phyloP scores from a whole-genome alignment of 2,888 invertebrate species.

The Acrocera orbiculus region DNA sequence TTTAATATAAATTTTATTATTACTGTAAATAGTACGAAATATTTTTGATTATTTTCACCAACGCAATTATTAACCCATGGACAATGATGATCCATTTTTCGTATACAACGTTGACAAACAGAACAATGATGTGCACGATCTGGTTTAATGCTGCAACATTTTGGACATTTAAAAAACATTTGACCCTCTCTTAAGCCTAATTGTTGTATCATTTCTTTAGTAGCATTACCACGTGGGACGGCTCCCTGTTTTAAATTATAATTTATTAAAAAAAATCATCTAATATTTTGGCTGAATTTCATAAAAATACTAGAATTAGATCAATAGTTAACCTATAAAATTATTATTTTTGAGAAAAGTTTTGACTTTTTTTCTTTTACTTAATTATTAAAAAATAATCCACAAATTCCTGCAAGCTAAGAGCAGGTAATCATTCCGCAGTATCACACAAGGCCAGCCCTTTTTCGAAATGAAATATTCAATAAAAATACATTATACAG shows the following conservation, averaged over 20 bases:
- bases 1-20: no score
- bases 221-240: conserved; percentile 87
- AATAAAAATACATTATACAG: no score
- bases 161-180: conserved; percentile 88
- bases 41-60: conserved; percentile 98
- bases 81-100: conserved; percentile 48
- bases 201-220: conserved; percentile 86
- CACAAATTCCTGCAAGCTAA: no score
- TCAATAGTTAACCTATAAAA: no score
- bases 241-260: conserved; percentile 49
- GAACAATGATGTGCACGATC: conserved; percentile 93
- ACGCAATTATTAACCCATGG: conserved; percentile 99
- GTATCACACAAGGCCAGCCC: no score
- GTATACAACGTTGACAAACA: conserved; percentile 67
- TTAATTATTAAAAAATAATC: no score
- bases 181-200: conserved; percentile 85
- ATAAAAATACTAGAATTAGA: neutral
- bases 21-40: conserved; percentile 94
- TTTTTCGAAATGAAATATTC: no score
- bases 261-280: neutral
- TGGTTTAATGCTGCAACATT: conserved; percentile 92
- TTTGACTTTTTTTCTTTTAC: no score
- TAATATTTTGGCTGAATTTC: no score
- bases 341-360: no score
- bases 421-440: no score